Evolutionary conservation across 2,888 invertebrate species (phyloP), one percentile per base, ranked within the genome.

Genomic region (Agonopterix subpropinquella): DNA sequence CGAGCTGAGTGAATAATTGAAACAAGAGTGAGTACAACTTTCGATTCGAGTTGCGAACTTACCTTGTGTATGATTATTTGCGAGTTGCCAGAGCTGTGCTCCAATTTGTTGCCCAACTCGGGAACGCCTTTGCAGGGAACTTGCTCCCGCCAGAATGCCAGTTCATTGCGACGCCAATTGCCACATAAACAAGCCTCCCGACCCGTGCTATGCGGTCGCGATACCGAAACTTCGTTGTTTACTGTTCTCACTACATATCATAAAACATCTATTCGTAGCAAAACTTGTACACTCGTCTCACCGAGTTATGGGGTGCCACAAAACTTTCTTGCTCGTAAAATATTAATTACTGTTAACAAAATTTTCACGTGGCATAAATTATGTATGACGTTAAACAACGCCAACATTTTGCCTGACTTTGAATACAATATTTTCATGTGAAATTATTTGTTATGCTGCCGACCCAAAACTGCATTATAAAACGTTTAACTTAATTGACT

Each of bases 61-160:
- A 78, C 73, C 77, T 76, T 76, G 74, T 76, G 76, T 75, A 82
- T 84, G 80, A 80, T 82, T 81, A 81, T 81, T 82, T 81, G 77
- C 66, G 69, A 78, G 77, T 77, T 80, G 70, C 71, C 62, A 54
- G 62, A 61, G 61, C 72, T 65, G 73, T 64, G 74, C 72, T 76
- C 74, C 80, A 82, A 80, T 83, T 85, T 81, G 80, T 77, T 73
- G 70, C 73, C 70, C 65, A 73, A 73, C 72, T 78, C 69, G 62
- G 60, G 64, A 65, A 65, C 68, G 75, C 78, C 76, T 80, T 78
- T 79, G 73, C 70, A 61, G 64, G 51, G 69, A 81, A 81, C 72
- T 80, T 77, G 66, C 65, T 75, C 69, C 65, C 65, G 62, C 60
- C 55, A 70, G 67, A 70, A 67, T 51, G 54, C 63, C 67, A 68